Base-by-base conservation (phyloP, 2,797 vertebrate species). In the Cossypha polioptera region DNA sequence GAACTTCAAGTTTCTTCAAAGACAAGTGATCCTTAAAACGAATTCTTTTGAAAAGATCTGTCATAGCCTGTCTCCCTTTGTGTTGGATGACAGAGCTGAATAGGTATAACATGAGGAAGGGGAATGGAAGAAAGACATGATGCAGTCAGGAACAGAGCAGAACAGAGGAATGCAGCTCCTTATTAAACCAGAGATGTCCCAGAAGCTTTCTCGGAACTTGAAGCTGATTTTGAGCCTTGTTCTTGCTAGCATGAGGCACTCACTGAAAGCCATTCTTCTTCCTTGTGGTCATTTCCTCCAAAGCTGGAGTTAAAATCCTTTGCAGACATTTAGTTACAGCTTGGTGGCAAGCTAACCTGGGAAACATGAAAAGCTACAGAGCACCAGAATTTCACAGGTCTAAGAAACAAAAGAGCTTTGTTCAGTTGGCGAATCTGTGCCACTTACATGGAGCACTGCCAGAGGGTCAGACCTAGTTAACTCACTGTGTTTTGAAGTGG, bases 321-420 rank as follows among this genome's bases (percentile, higher is more conserved):
- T 80, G 28, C 71, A 78, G 68, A 53, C 31, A 16, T 92, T 89
- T 63, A 86, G 47, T 77, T 86, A 69, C 72, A 74, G 38, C 66
- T 76, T 88, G 53, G 42, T 92, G 93, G 95, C 92, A 94, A 85
- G 77, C 82, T 91, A 91, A 92, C 91, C 90, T 66, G 73, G 75
- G 96, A 96, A 92, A 96, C 25, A 2, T 20, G 58, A 79, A 58
- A 57, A 92, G 66, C 76, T 92, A 79, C 40, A 67, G 57, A 36
- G 59, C 33, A n/a, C n/a, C 3, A 7, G 86, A 91, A 63, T 88
- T 63, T 77, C 73, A 87, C 76, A 92, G 86, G 62, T 83, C 29
- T 36, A 72, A 73, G 66, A 69, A 95, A 95, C 92, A 96, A 93
- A 89, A 93, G 71, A n/a, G 31, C 93, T 95, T 96, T 96, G 94